These are phyloP conservation scores for Polyommatus icarus DNA, from an alignment of 2,888 invertebrate species.

Conservation along the genomic window DNA sequence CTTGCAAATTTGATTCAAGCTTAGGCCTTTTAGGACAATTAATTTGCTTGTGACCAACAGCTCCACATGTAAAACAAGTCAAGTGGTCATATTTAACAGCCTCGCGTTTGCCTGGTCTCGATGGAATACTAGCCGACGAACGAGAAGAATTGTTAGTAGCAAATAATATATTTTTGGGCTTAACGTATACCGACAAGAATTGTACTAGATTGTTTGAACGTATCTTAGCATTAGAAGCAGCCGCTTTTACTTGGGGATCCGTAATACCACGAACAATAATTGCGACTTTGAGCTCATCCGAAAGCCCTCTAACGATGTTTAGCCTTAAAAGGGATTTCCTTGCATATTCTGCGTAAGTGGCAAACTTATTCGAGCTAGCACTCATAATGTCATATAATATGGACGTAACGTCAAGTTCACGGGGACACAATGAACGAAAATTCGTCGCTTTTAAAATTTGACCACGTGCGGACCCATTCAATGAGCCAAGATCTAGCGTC, in stretches of 20 bases:
- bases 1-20: too few species aligned
- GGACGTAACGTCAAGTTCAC: constrained; percentile 40
- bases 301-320: not conserved
- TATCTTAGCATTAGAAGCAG: constrained; percentile 43
- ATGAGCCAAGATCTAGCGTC: constrained; percentile 42
- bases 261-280: constrained; percentile 41
- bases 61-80: too few species aligned
- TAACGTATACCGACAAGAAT: constrained; percentile 42
- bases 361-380: constrained; percentile 40
- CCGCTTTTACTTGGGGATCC: constrained; percentile 41
- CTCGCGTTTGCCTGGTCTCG: too few species aligned
- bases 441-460: constrained; percentile 43
- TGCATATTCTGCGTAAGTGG: not conserved
- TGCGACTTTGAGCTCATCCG: constrained; percentile 33
- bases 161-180: too few species aligned
- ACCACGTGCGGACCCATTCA: constrained; percentile 44
- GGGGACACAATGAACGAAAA: constrained; percentile 43
- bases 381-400: constrained; percentile 41
- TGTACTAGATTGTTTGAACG: constrained; percentile 39
- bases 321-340: not conserved
- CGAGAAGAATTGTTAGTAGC: too few species aligned
- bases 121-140: too few species aligned
- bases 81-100: too few species aligned
- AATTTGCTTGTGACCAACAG: too few species aligned
- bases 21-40: too few species aligned